Base-by-base conservation (phyloP, 2,888 invertebrate species). In the Spicauda simplicius region DNA sequence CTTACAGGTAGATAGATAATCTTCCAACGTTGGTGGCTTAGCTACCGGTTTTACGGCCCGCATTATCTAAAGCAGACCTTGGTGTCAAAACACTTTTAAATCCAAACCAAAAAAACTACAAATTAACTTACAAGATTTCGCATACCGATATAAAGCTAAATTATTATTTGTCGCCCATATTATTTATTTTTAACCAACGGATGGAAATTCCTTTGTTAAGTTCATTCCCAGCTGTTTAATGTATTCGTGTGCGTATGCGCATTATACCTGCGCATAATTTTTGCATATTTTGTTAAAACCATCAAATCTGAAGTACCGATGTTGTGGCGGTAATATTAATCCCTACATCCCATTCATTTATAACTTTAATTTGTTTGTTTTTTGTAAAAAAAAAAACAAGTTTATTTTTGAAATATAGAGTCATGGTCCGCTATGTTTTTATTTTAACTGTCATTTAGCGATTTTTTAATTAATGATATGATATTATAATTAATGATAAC, bases 1-100 rank as follows among this genome's bases (percentile, higher is more conserved):
- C 57, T 45, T 54, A 55, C 58, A 48, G 37, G 70, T 70, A 72
- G 37, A 37, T 70, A 72, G 72, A 74, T 74, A 70, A 72, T 71
- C 73, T 67, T 20, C 75, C 81, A 76, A 76, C 79, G 79, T 81
- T 80, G 81, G 80, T 79, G 84, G 80, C 74, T 74, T 74, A 30
- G 83, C 90, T 90, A 91, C 91, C 88, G 88, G 91, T 90, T 89
- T 87, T 89, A 88, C 87, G 79, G 75, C 78, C 25, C 63, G 66
- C 78, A 83, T 83, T 85, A 86, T 82, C 83, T 81, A 80, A 76
- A 80, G 41, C 14, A 74, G 76, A 78, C 78, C 81, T 80, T 65
- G 78, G 76, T 83, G 85, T 84, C 84, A 85, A 81, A 85, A 84
- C 82, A 80, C 71, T 79, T 82, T 85, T 86, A 83, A 81, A 78